phyloP scores from a whole-genome alignment of 2,797 vertebrate species.

The Sarcoramphus papa region DNA sequence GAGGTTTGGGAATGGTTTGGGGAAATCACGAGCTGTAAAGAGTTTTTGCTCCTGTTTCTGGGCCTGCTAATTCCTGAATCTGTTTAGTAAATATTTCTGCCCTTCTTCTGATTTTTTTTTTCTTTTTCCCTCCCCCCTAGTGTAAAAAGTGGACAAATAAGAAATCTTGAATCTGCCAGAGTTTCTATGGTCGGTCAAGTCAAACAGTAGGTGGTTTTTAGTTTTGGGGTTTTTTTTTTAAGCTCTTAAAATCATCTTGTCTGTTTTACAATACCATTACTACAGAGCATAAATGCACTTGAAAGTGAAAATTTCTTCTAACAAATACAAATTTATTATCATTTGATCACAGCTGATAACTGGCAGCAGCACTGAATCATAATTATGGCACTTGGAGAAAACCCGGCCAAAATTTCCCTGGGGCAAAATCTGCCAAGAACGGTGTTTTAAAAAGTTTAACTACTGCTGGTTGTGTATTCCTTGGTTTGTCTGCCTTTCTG shows the following conservation, averaged over 20 bases:
- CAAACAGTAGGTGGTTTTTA: constrained; percentile 76
- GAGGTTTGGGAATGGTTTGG: neutral
- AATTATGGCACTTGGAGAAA: neutral
- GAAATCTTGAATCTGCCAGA: constrained; percentile 92
- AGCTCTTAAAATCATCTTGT: neutral
- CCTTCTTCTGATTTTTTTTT: neutral
- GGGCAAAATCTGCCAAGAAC: neutral
- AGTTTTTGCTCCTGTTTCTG: neutral
- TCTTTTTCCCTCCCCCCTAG: constrained; percentile 60
- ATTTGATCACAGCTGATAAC: neutral
- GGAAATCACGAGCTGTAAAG: neutral
- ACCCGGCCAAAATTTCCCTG: neutral
- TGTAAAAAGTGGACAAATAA: constrained; percentile 97
- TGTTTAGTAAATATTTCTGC: neutral
- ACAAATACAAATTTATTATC: neutral
- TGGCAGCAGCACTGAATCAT: neutral
- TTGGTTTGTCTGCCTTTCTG: neutral
- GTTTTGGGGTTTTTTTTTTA: neutral
- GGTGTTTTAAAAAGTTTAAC: neutral
- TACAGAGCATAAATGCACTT: neutral
- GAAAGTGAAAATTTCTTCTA: neutral
- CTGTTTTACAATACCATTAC: neutral
- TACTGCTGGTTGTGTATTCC: too few relatives aligned
- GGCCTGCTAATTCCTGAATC: neutral
- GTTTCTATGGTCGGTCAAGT: constrained; percentile 99